A percentile compares a stretch with the other conserved stretches of the same genome.
Evolutionary conservation across 2,888 invertebrate genomes (phyloP).

Genomic region (Tetheella fluctuosa): DNA sequence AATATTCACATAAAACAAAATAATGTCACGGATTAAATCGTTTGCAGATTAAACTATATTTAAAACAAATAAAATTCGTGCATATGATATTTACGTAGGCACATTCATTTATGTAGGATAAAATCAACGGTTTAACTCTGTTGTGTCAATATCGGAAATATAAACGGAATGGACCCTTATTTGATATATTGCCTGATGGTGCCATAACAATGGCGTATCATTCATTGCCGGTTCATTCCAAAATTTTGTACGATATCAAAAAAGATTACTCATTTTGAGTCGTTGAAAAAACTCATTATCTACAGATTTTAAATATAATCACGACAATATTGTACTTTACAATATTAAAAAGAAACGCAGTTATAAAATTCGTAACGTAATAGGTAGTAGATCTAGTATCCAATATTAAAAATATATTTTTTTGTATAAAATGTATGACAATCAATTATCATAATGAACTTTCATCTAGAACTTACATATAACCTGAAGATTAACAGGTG

Average conservation of each 20-base stretch:
- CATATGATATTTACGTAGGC: neutral
- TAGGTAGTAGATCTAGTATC: too few species aligned
- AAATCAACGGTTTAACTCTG: constrained; percentile 9
- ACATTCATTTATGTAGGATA: constrained; percentile 3
- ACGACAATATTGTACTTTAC: too few species aligned
- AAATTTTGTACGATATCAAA: constrained; percentile 17
- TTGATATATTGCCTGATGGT: constrained; percentile 35
- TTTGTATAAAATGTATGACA: too few species aligned
- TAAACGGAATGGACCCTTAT: constrained; percentile 35
- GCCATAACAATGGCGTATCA: constrained; percentile 37
- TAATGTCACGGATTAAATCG: constrained; percentile 2
- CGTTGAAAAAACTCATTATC: neutral
- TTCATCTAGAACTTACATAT: constrained; percentile 90
- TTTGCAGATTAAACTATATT: neutral
- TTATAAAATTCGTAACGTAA: too few species aligned
- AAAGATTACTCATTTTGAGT: neutral
- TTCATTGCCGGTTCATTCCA: constrained; percentile 33
- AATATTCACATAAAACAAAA: neutral
- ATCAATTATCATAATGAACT: too few species aligned
- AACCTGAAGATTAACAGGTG: constrained; percentile 91
- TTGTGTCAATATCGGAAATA: constrained; percentile 40
- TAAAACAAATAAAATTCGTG: neutral
- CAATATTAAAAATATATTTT: too few species aligned
- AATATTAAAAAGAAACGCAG: too few species aligned
- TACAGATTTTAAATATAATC: neutral